Percentiles rank a stretch among this genome's conserved stretches.
Conservation (phyloP, 2,113 vertebrate species). For the Hoplias malabaricus region DNA sequence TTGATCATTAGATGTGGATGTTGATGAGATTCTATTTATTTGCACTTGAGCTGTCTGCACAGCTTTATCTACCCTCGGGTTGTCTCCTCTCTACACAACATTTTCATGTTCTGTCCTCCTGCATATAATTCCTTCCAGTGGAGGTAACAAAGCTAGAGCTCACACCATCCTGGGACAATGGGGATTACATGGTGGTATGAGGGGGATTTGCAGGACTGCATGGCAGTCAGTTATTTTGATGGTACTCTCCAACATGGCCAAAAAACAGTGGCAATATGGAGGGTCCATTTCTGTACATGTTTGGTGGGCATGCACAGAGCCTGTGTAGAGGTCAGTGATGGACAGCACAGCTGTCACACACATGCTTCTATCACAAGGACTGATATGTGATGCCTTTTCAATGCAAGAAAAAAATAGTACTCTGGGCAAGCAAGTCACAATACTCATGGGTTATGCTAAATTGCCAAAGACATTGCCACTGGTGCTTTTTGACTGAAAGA, state of each 20-base stretch:
- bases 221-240: conserved; percentile 40
- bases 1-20: no score
- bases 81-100: not conserved
- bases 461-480: not conserved
- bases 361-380: not conserved
- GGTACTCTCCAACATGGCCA: conserved; percentile 11
- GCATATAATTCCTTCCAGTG: conserved; percentile 14
- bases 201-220: conserved; percentile 25
- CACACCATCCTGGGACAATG: not conserved
- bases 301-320: not conserved
- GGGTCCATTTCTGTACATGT: not conserved
- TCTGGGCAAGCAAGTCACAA: not conserved
- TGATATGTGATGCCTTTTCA: not conserved
- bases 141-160: not conserved
- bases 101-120: not conserved
- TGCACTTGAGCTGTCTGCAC: not conserved
- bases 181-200: conserved; percentile 45
- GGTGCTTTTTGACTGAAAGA: not conserved
- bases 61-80: not conserved
- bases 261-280: not conserved
- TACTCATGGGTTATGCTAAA: not conserved
- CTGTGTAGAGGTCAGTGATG: not conserved
- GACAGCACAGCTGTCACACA: not conserved
- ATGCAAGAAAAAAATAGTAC: not conserved
- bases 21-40: not conserved